Base-by-base conservation (phyloP, 1,140 invertebrate genomes). In the Diuraphis noxia region DNA sequence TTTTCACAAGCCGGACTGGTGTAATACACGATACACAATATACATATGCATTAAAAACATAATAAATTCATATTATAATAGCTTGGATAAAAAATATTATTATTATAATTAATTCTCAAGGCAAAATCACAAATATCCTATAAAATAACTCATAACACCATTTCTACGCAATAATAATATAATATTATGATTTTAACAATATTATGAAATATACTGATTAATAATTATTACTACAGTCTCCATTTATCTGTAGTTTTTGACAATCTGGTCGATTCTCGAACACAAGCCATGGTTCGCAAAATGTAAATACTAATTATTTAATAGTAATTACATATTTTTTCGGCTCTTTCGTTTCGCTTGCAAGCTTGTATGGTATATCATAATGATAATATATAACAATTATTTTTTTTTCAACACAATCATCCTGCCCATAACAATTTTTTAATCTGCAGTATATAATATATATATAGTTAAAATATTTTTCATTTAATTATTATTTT, bases 81-180 rank as follows among this genome's bases (percentile, higher is more conserved):
- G 40, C 19, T 85, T 85, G n/a, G 40, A 34, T 85, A 21, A 43
- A 85, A 85, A 34, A 38, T 81, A 81, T 40, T 10, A 72, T 6
- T 43, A 85, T 85, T 43, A 41, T n/a, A 82, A 82, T 85, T 43
- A 43, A 46, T 85, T 85, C 30, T 46, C 41, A 85, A 43, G 41
- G 82, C 41, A 25, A 85, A 85, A 46, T 43, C 40, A 6, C 30
- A n/a, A 8, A 23, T 82, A 82, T 82, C 41, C 1, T 82, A 46
- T n/a, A 46, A 25, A n/a, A 46, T 85, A 43, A 10, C 38, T 7
- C 6, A 46, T 34, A 84, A 43, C 13, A n/a, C 0, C 30, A 46
- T 85, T 85, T 1, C 23, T 41, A 34, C 30, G 41, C 36, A 30
- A 30, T 40, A 56, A 43, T 84, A 34, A n/a, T 19, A 6, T 34